phyloP scores from a whole-genome alignment of 53 echinoderm and acorn worm species.

The Astropecten irregularis region DNA sequence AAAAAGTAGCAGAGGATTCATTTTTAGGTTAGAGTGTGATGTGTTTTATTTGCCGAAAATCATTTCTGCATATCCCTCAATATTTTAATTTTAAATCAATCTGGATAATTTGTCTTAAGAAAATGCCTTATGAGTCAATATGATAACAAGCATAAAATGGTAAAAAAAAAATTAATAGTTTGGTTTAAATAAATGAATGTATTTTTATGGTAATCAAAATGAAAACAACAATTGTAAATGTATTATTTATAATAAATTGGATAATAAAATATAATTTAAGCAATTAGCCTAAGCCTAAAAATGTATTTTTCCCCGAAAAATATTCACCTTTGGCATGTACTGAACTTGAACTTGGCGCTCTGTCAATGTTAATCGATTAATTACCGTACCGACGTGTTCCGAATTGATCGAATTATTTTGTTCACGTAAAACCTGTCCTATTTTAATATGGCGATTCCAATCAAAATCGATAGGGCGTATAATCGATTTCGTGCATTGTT shows the following conservation, averaged over 20 bases:
- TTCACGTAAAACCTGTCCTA: not conserved
- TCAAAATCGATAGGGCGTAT: not conserved
- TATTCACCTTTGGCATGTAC: not conserved
- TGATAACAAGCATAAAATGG: not conserved
- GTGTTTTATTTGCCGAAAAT: not conserved
- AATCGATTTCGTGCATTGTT: not conserved
- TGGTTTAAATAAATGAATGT: not conserved
- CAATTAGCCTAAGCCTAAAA: not conserved
- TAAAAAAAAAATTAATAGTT: not conserved
- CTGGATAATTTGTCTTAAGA: not conserved
- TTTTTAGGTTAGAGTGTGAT: not conserved
- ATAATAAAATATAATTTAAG: not conserved
- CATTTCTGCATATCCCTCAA: not conserved
- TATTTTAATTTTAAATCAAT: not conserved
- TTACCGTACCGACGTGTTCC: not conserved
- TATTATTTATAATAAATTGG: not conserved
- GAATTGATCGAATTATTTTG: not conserved
- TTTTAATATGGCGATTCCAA: not conserved
- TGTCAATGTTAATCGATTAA: not conserved
- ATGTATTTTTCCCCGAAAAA: not conserved
- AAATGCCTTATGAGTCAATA: not conserved
- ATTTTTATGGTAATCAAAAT: not conserved
- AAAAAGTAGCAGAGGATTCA: not conserved
- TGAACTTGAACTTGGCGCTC: not conserved
- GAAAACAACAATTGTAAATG: not conserved